Conservation (phyloP, 2,888 invertebrate genomes). For the Listrodromus nycthemerus region DNA sequence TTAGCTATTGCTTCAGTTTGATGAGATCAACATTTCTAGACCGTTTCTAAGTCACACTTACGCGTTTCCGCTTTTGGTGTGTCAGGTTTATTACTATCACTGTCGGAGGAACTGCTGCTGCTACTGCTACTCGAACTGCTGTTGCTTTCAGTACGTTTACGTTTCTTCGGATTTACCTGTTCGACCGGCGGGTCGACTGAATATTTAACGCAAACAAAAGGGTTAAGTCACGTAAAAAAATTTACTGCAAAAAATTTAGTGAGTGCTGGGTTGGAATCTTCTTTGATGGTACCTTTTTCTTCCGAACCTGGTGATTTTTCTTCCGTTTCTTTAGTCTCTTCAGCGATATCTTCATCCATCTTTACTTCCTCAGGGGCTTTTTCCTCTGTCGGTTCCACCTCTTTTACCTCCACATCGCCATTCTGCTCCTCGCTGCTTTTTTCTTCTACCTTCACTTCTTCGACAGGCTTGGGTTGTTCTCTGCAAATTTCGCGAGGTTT, state of each 20-base stretch:
- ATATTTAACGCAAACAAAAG: not conserved
- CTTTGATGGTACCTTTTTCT: conserved; percentile 69
- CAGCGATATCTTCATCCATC: conserved; percentile 72
- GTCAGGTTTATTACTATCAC: conserved; percentile 85
- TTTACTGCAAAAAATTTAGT: not conserved
- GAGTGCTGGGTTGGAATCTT: not conserved
- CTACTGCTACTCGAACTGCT: conserved; percentile 85
- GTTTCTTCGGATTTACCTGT: conserved; percentile 84
- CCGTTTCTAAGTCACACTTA: conserved; percentile 64
- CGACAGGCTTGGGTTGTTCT: conserved; percentile 64
- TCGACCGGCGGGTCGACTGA: conserved; percentile 83
- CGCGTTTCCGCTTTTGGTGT: conserved; percentile 78
- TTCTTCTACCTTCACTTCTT: conserved; percentile 49
- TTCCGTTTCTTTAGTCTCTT: conserved; percentile 77
- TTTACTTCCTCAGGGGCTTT: conserved; percentile 74
- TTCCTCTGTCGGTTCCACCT: conserved; percentile 73
- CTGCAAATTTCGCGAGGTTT: conserved; percentile 35
- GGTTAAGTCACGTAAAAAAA: not conserved
- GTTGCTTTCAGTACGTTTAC: conserved; percentile 86
- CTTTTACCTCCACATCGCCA: conserved; percentile 78
- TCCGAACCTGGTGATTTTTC: conserved; percentile 81
- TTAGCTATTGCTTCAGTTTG: not conserved
- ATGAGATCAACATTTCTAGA: not conserved
- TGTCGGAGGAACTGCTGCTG: conserved; percentile 83
- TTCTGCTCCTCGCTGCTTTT: conserved; percentile 77